A percentile compares a stretch with the other conserved stretches of the same genome.
Conservation (phyloP, 1,140 invertebrate genomes). For the Spodoptera frugiperda region DNA sequence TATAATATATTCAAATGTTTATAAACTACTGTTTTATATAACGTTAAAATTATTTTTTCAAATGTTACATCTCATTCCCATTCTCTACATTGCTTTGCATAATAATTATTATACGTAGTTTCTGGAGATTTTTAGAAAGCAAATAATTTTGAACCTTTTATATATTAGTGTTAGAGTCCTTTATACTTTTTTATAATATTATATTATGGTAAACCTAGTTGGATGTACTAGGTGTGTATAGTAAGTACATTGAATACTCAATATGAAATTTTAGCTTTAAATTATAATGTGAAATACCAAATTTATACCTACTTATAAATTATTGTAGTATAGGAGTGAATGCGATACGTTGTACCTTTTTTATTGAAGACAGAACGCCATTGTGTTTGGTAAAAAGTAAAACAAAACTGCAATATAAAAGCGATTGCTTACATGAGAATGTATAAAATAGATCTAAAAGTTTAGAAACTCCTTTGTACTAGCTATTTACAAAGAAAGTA, state of each 20-base stretch:
- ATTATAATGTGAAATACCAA: constrained; percentile 45
- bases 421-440: not conserved
- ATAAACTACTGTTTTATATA: not conserved
- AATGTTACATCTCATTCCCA: not conserved
- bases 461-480: no score
- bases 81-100: constrained; percentile 29
- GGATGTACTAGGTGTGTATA: constrained; percentile 23
- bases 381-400: not conserved
- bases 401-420: not conserved
- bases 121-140: constrained; percentile 54
- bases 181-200: constrained; percentile 40
- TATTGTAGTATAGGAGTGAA: constrained; percentile 29
- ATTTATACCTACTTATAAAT: constrained; percentile 42
- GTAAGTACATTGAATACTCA: constrained; percentile 46
- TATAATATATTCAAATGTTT: not conserved
- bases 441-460: no score
- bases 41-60: not conserved
- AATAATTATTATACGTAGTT: constrained; percentile 47
- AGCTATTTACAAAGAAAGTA: no score
- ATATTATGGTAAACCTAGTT: not conserved
- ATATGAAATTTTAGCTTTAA: constrained; percentile 46
- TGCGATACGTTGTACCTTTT: constrained; percentile 24
- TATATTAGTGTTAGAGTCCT: constrained; percentile 45
- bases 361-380: constrained; percentile 1
- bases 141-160: constrained; percentile 51